Base-by-base conservation (phyloP, 2,888 invertebrate species). In the Erebia ligea region DNA sequence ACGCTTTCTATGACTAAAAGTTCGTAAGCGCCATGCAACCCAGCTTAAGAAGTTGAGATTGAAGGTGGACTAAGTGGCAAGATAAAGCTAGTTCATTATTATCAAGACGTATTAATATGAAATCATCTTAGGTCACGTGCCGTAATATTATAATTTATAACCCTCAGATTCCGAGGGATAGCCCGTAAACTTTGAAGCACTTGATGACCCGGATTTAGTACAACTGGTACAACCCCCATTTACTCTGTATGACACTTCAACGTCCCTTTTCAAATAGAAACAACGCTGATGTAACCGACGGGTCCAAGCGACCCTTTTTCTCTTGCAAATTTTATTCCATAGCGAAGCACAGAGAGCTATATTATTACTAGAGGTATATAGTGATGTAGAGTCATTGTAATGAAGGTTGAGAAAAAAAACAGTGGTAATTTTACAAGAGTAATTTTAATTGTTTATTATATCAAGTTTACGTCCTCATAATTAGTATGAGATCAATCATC, bases 221-320 rank as follows among this genome's bases (percentile, higher is more conserved):
- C 76, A 45, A 82, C 81, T 85, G 80, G 80, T 79, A 80, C 76
- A 45, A 82, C 81, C 84, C 82, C 84, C 86, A 88, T 89, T 87
- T 84, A 82, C 83, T 83, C 82, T 81, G 75, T 86, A 86, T 84
- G 87, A 86, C 86, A 87, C 86, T 86, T 85, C 83, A 85, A 86
- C 83, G 82, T 84, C 85, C 87, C 85, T 87, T 78, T 80, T 87
- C 85, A 87, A 86, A 87, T 85, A 82, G 84, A 86, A 87, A 88
- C 87, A 87, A 86, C 84, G 78, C 75, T 80, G 84, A 83, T 84
- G 81, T 82, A 80, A 81, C 79, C 82, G 84, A 83, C 84, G 82
- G 80, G 76, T 73, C 74, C 67, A 71, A 64, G 67, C 66, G 64
- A 71, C 73, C 76, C 74, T 76, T 78, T 76, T 78, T 67, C 57